A percentile compares a stretch with the other conserved stretches of the same genome.
These are phyloP conservation scores for Emydoidea blandingii DNA, from an alignment of 2,797 vertebrate genomes.

Conservation along the genomic window DNA sequence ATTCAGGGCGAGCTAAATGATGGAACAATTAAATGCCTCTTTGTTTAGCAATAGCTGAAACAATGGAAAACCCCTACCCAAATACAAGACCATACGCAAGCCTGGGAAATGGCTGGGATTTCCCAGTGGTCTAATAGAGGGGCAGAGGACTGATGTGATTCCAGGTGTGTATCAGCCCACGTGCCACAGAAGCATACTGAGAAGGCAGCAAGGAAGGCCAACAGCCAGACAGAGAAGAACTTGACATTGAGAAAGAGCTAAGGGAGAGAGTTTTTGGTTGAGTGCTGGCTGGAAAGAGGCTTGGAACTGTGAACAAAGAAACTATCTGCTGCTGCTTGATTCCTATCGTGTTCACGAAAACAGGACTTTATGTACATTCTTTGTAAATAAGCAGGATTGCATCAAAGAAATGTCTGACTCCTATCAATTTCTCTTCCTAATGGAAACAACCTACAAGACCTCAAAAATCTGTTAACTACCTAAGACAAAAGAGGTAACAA, in stretches of 20 bases:
- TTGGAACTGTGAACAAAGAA: too few relatives aligned
- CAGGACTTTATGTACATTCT: neutral
- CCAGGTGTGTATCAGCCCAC: neutral
- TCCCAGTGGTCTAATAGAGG: neutral
- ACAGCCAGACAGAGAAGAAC: neutral
- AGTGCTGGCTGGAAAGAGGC: neutral
- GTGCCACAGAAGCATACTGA: neutral
- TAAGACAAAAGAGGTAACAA: neutral
- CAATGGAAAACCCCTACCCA: neutral
- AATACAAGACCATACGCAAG: neutral
- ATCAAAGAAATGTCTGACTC: neutral
- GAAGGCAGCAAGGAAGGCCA: neutral
- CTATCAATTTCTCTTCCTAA: neutral
- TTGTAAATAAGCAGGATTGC: neutral
- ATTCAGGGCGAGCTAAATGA: neutral
- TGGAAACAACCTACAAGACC: neutral
- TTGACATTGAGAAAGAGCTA: neutral
- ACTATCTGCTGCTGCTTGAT: neutral
- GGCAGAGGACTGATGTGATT: neutral
- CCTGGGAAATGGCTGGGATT: neutral
- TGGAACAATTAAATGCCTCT: neutral
- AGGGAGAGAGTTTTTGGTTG: neutral
- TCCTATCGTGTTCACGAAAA: neutral
- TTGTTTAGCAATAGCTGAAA: neutral
- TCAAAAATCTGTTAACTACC: neutral